phyloP scores from a whole-genome alignment of 2,888 invertebrate species.

The Sepioteuthis lessoniana region DNA sequence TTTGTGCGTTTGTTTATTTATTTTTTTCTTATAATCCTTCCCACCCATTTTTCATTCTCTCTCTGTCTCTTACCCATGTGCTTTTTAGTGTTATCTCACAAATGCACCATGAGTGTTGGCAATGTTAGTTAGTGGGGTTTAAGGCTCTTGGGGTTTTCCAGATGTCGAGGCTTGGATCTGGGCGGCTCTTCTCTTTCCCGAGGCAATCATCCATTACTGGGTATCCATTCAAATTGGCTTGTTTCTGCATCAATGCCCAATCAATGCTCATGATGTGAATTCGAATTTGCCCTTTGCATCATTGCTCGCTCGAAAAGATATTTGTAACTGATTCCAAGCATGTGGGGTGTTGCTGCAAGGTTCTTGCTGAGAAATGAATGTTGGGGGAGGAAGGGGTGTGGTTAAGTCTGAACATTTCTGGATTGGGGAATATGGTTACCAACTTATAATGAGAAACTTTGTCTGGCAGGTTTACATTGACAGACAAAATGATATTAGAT shows the following conservation, averaged over 20 bases:
- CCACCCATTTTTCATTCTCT: neutral
- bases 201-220: neutral
- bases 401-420: neutral
- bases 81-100: neutral
- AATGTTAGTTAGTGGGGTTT: neutral
- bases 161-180: neutral
- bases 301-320: neutral
- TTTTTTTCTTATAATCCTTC: neutral
- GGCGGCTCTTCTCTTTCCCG: neutral
- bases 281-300: neutral
- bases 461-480: neutral
- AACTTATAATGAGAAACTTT: neutral
- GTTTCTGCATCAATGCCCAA: neutral
- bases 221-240: neutral
- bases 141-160: neutral
- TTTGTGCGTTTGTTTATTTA: neutral
- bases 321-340: neutral
- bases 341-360: too few relatives aligned
- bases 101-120: neutral
- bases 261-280: neutral
- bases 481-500: neutral
- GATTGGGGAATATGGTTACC: neutral
- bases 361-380: neutral
- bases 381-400: neutral
- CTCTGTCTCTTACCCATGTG: neutral